Percentiles rank a stretch among this genome's conserved stretches.
phyloP scores from a whole-genome alignment of 2,888 invertebrate genomes.

The Acleris laterana region DNA sequence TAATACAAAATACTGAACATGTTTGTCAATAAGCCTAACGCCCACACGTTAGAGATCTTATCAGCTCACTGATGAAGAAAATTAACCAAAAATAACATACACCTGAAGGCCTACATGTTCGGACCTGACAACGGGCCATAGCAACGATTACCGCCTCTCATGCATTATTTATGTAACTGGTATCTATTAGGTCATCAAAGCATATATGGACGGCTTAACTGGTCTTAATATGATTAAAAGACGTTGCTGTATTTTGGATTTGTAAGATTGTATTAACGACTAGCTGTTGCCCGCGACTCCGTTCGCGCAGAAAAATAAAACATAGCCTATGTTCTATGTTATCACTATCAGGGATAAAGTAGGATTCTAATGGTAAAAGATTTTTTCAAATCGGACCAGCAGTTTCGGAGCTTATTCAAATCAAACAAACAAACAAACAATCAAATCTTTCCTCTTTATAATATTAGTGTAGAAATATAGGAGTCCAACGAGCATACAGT shows the following conservation, averaged over 20 bases:
- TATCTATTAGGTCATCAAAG: conserved; percentile 10
- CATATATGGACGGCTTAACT: not conserved
- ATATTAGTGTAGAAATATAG: too few relatives aligned
- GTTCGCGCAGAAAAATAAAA: too few relatives aligned
- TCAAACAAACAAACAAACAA: too few relatives aligned
- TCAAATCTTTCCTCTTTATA: too few relatives aligned
- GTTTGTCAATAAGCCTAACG: conserved; percentile 26
- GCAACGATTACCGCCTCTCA: conserved; percentile 10
- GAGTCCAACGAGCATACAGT: too few relatives aligned
- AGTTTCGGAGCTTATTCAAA: too few relatives aligned
- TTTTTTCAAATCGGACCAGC: too few relatives aligned
- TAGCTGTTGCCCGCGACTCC: too few relatives aligned
- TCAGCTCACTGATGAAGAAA: conserved; percentile 35
- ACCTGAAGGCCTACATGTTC: conserved; percentile 27
- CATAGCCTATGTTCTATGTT: too few relatives aligned
- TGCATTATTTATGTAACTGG: conserved; percentile 14
- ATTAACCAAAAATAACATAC: conserved; percentile 24
- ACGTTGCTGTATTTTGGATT: not conserved
- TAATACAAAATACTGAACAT: conserved; percentile 16
- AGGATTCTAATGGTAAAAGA: too few relatives aligned
- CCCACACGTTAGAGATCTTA: conserved; percentile 31
- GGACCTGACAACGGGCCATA: conserved; percentile 9
- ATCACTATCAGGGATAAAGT: too few relatives aligned
- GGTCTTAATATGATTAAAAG: not conserved
- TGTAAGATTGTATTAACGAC: too few relatives aligned